Base-by-base conservation (phyloP, 2,797 vertebrate species). In the Ispidina picta region DNA sequence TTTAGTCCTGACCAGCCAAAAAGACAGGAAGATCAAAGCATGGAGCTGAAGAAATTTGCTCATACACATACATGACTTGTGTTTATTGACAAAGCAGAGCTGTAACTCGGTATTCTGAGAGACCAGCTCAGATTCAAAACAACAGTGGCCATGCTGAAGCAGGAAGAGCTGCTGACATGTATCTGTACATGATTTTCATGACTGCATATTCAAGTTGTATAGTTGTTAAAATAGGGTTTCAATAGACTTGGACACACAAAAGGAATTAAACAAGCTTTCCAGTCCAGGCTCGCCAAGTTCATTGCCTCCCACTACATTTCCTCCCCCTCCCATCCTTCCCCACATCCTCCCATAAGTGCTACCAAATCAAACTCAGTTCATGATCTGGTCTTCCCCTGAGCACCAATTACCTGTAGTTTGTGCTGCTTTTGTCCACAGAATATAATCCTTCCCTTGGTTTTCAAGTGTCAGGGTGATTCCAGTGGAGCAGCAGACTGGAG, bases 401-500 rank as follows among this genome's bases (percentile, higher is more conserved):
- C 16, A 71, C 17, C 4, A 25, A 37, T 37, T 94, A 98, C 98
- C 98, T 97, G 94, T 66, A 31, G 84, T 84, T 6, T 92, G 94
- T 13, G 49, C 80, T 52, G 97, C 95, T 96, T 99, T 99, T 66
- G 98, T 98, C 97, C 98, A 99, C 6, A 98, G 97, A 82, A 99
- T 98, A 86, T 98, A 98, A 75, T 99, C 98, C 93, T 98, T 97
- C 96, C 98, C 98, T 65, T 98, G 97, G 86, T 85, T 96, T 72
- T 98, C 98, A 10, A 98, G 98, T 0, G 98, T 98, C 65, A 98
- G 96, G 77, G 98, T 97, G 96, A 97, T 98, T 64, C 98, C 98
- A 2, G 98, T 98, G 65, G 98, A 98, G 94, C 99, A 99, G 98
- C 99, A 99, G 90, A 98, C 98, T 0, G 99, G 99, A 0, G 98